Conservation (phyloP, 2,888 invertebrate species). For the Heliconius charithonia region DNA sequence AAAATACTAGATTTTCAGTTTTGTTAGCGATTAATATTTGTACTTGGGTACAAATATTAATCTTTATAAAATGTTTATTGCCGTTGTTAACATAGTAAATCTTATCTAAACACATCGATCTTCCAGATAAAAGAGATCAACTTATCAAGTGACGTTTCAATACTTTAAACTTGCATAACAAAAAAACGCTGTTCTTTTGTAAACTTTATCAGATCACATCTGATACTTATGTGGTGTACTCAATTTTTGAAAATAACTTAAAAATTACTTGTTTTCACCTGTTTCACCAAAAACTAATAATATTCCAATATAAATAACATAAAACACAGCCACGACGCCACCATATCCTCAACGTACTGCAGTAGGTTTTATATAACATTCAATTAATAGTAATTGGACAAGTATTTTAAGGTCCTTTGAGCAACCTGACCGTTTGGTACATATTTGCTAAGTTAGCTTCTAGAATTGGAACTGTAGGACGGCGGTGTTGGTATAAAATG, state of each 20-base stretch:
- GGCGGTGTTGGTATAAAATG: constrained; percentile 60
- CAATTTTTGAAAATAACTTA: background rate
- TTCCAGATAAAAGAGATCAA: constrained; percentile 40
- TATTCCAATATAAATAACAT: background rate
- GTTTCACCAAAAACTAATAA: background rate
- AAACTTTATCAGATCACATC: background rate
- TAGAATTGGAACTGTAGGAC: constrained; percentile 41
- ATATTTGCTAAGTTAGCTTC: constrained; percentile 6
- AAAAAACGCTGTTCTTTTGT: background rate
- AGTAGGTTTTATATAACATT: constrained; percentile 15
- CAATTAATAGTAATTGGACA: constrained; percentile 5
- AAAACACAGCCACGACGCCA: background rate
- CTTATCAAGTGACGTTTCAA: constrained; percentile 27
- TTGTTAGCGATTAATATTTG: background rate
- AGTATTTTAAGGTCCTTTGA: constrained; percentile 31
- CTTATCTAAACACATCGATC: constrained; percentile 53
- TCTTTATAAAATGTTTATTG: background rate
- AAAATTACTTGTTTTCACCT: background rate
- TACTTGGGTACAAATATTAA: background rate
- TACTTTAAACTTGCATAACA: constrained; percentile 16
- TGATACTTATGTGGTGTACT: background rate
- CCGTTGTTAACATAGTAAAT: constrained; percentile 6
- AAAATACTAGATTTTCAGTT: background rate
- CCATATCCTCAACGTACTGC: constrained; percentile 5
- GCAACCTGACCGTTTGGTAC: constrained; percentile 26